Percentiles rank a stretch among this genome's conserved stretches.
Conservation (phyloP, 1,140 invertebrate species). For the Platorchestia sp. region DNA sequence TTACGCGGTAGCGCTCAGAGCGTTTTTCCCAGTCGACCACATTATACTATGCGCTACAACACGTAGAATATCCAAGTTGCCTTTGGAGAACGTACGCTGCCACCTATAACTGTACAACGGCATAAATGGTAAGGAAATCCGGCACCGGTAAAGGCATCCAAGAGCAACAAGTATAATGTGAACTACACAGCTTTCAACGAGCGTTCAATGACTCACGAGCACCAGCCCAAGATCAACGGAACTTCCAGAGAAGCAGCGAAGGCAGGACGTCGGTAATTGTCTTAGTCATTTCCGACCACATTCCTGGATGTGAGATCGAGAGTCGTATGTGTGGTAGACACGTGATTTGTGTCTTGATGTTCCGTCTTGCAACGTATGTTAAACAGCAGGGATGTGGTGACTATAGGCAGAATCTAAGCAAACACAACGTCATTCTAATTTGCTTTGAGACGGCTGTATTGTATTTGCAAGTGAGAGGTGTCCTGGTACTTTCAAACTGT, state of each 20-base stretch:
- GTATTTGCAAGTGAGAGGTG: too few relatives aligned
- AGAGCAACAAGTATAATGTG: not conserved
- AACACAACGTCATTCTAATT: not conserved
- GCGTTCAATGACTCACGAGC: not conserved
- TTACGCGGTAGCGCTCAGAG: too few relatives aligned
- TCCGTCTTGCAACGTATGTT: not conserved
- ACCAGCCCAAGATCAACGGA: not conserved
- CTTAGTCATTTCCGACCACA: not conserved
- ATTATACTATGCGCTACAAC: too few relatives aligned
- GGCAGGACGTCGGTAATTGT: not conserved
- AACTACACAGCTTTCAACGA: not conserved
- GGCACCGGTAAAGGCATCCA: not conserved
- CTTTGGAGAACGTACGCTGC: too few relatives aligned
- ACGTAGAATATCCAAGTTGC: too few relatives aligned
- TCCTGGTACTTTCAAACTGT: not conserved
- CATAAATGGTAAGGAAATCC: too few relatives aligned
- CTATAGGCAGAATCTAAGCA: not conserved
- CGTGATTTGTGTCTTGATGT: not conserved
- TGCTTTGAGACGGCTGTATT: not conserved
- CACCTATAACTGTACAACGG: too few relatives aligned
- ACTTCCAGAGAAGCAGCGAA: not conserved
- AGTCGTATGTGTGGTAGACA: not conserved
- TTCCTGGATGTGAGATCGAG: not conserved
- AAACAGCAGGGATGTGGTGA: not conserved
- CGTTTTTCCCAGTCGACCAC: too few relatives aligned